These are phyloP conservation scores for Tokudaia muenninki DNA, from an alignment of 2,797 vertebrate genomes.

Conservation along the genomic window DNA sequence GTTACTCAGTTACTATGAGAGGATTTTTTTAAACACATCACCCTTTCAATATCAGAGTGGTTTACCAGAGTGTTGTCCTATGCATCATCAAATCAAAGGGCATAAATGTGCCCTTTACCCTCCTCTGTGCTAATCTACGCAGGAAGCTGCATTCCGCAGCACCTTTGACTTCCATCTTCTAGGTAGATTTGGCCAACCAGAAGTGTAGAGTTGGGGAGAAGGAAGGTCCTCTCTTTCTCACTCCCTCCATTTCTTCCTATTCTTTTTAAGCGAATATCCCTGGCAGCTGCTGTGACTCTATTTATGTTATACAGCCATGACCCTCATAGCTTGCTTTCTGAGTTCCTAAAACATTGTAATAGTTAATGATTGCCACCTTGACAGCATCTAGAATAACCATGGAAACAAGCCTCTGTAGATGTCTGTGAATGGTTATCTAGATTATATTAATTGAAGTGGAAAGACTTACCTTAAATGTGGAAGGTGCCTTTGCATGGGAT, in stretches of 20 bases:
- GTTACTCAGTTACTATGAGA: neutral
- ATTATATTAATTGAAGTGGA: neutral
- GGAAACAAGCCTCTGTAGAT: neutral
- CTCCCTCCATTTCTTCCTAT: no score
- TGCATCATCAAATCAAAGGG: neutral
- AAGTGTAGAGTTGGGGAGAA: neutral
- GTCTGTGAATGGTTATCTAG: neutral
- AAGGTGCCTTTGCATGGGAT: neutral
- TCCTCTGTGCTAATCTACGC: neutral
- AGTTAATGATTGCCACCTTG: neutral
- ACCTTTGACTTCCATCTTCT: neutral
- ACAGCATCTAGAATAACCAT: neutral
- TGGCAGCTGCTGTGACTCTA: no score
- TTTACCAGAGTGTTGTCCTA: neutral
- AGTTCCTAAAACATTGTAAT: neutral
- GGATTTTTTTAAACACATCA: neutral
- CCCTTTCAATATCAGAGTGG: neutral
- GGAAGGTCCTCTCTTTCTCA: neutral
- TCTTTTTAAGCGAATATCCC: neutral
- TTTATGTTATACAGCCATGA: neutral
- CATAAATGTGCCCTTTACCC: neutral
- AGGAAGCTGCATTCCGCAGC: neutral
- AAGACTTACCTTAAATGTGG: neutral
- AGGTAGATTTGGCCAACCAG: neutral
- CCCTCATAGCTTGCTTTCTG: neutral